Conservation (phyloP, 2,113 vertebrate species). For the Emydocephalus ijimae region DNA sequence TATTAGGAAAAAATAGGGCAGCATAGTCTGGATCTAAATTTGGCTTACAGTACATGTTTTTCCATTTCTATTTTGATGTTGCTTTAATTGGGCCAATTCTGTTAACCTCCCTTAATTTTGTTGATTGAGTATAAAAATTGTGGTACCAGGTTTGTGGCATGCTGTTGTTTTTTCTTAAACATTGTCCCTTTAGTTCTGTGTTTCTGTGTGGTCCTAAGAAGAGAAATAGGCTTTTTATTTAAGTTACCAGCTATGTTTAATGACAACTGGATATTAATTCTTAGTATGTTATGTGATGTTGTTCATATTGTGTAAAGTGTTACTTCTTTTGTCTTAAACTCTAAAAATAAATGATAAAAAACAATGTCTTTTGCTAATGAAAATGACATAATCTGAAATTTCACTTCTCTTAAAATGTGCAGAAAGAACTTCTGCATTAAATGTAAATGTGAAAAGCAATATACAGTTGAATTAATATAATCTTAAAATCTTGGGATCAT, state of each 20-base stretch:
- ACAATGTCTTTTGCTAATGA: neutral
- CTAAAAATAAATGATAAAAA: neutral
- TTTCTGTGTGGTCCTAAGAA: constrained; percentile 5
- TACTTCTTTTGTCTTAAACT: constrained; percentile 9
- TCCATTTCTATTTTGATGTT: constrained; percentile 24
- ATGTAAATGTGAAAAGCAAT: neutral
- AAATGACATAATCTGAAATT: neutral
- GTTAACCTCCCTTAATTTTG: constrained; percentile 31
- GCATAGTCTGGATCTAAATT: neutral
- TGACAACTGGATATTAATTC: neutral
- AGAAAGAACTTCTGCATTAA: neutral
- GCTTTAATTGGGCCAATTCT: constrained; percentile 29
- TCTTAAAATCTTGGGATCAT: neutral
- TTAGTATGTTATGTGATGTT: neutral
- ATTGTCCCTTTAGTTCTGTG: neutral
- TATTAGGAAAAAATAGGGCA: neutral
- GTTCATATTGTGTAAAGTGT: neutral
- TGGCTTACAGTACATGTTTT: constrained; percentile 5
- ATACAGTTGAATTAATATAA: neutral
- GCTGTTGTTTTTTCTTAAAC: neutral
- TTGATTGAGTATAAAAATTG: constrained; percentile 35
- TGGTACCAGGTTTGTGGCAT: constrained; percentile 11
- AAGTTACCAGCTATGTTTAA: neutral
- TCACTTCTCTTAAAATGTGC: neutral
- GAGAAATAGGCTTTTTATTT: constrained; percentile 18